Evolutionary conservation across 2,888 invertebrate species (phyloP).

Genomic region (Cephus nigrinus): DNA sequence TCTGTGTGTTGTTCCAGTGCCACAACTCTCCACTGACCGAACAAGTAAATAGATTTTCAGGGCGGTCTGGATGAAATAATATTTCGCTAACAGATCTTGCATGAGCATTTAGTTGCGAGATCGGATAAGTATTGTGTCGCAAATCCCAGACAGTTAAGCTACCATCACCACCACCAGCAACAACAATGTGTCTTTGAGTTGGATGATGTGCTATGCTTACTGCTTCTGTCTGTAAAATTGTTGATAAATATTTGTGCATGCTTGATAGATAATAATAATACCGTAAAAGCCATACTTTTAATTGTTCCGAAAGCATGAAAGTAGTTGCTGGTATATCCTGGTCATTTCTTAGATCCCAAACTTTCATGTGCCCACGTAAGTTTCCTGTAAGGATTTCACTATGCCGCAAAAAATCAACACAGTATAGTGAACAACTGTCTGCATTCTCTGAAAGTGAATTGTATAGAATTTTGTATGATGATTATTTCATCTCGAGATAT

Average conservation of each 20-base stretch:
- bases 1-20: constrained; percentile 81
- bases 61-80: constrained; percentile 86
- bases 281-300: constrained; percentile 45
- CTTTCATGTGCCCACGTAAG: constrained; percentile 88
- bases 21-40: constrained; percentile 87
- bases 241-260: not conserved
- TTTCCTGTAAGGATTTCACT: constrained; percentile 86
- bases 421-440: constrained; percentile 85
- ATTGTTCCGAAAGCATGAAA: constrained; percentile 80
- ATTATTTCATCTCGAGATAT: not conserved
- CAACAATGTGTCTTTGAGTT: constrained; percentile 85
- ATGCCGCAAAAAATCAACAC: constrained; percentile 80
- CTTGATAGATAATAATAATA: not conserved
- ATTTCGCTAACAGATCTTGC: constrained; percentile 83
- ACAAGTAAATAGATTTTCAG: constrained; percentile 85
- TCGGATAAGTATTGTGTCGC: constrained; percentile 84
- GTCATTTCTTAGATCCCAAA: constrained; percentile 83
- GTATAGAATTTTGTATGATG: not conserved
- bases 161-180: constrained; percentile 90
- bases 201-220: constrained; percentile 86
- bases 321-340: constrained; percentile 75
- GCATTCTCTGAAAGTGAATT: constrained; percentile 71
- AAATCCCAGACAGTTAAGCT: constrained; percentile 91
- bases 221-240: constrained; percentile 71
- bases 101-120: constrained; percentile 84